These are phyloP conservation scores for Ochropacha duplaris DNA, from an alignment of 2,888 invertebrate species.

Conservation along the genomic window DNA sequence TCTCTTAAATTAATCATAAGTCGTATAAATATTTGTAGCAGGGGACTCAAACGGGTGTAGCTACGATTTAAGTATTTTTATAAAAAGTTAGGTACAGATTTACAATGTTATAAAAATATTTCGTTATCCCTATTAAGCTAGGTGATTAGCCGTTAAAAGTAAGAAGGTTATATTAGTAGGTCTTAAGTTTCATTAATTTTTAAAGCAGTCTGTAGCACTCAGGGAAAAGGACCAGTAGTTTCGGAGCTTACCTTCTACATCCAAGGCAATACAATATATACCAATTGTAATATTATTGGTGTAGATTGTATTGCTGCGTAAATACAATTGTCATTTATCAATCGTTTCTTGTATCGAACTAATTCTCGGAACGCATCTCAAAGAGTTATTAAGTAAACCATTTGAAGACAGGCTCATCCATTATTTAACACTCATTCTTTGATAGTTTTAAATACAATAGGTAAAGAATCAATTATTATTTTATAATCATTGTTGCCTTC, in stretches of 20 bases:
- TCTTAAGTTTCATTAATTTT: no score
- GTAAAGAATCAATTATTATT: background rate
- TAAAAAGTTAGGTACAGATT: background rate
- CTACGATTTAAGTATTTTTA: background rate
- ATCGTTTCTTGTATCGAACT: slow-evolving; percentile 12
- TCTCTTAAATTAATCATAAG: background rate
- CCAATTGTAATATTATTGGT: no score
- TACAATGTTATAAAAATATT: no score
- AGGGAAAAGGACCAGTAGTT: no score
- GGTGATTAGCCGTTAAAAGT: no score
- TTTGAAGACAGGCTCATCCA: slow-evolving; percentile 29
- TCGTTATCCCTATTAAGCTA: no score
- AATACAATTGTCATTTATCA: slow-evolving; percentile 16
- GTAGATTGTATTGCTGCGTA: no score
- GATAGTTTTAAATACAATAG: background rate
- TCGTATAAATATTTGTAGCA: background rate
- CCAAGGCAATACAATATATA: no score
- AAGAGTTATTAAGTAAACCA: slow-evolving; percentile 22
- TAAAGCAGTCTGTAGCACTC: no score
- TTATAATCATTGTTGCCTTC: background rate
- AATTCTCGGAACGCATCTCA: slow-evolving; percentile 25
- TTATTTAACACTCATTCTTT: slow-evolving; percentile 30
- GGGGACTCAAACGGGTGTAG: background rate
- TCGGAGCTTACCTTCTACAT: no score
- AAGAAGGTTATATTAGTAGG: no score